Evolutionary conservation across 2,797 vertebrate species (phyloP).

Genomic region (Sebastes wilsoni): DNA sequence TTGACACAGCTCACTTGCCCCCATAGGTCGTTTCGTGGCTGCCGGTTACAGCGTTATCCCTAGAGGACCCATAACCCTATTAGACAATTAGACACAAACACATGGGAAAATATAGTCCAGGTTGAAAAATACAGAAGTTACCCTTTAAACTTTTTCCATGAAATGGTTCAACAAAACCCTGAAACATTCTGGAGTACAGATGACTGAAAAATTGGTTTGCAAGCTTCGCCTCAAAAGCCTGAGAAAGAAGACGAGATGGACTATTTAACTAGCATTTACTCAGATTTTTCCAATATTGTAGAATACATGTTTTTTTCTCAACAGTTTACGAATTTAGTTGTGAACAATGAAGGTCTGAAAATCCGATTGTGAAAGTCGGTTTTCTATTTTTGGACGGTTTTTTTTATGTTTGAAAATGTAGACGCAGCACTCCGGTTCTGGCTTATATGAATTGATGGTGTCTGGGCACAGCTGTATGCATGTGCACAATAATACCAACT

Average conservation of each 20-base stretch:
- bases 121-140: too few species aligned
- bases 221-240: not conserved
- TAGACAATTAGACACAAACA: too few species aligned
- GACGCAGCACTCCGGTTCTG: not conserved
- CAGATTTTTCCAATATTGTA: not conserved
- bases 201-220: not conserved
- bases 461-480: not conserved
- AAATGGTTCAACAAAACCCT: not conserved
- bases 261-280: not conserved
- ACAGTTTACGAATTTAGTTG: not conserved
- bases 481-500: not conserved
- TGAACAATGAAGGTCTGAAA: not conserved
- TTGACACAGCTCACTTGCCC: accelerated
- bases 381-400: not conserved
- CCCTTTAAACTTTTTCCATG: not conserved
- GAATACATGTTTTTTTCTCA: not conserved
- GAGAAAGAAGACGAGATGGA: not conserved
- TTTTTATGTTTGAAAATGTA: not conserved
- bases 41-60: too few species aligned
- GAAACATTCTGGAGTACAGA: not conserved
- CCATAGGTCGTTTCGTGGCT: too few species aligned
- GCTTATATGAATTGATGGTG: not conserved
- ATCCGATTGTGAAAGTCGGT: not conserved
- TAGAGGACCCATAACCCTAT: too few species aligned
- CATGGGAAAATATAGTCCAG: too few species aligned